A percentile compares a stretch with the other conserved stretches of the same genome.
These are phyloP conservation scores for Mesembrinibis cayennensis DNA, from an alignment of 2,113 vertebrate species.

Conservation along the genomic window DNA sequence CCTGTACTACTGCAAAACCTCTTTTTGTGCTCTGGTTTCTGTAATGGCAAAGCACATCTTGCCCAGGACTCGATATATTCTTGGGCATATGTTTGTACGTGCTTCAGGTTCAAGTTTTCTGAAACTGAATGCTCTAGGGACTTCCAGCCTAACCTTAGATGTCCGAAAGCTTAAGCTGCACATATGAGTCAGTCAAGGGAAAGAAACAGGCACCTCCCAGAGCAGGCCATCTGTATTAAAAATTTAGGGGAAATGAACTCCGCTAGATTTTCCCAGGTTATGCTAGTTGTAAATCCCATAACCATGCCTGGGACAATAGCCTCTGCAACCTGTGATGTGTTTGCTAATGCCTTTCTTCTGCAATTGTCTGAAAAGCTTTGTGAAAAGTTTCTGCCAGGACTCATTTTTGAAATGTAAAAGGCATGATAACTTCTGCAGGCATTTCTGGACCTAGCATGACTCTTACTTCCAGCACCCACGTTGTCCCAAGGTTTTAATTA, in stretches of 20 bases:
- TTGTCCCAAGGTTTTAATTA: not conserved
- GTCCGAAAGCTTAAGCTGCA: not conserved
- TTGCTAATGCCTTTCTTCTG: not conserved
- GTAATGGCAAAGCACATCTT: not conserved
- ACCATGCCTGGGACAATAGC: not conserved
- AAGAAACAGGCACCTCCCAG: not conserved
- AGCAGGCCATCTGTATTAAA: not conserved
- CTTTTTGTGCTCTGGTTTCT: not conserved
- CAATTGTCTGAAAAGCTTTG: not conserved
- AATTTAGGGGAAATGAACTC: not conserved
- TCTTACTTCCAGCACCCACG: not conserved
- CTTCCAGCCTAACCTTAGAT: not conserved
- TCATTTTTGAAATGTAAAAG: not conserved
- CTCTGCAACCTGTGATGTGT: not conserved
- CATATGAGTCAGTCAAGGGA: not conserved
- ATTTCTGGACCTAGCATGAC: not conserved
- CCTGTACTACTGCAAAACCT: not conserved
- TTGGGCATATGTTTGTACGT: not conserved
- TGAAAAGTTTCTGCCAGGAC: not conserved
- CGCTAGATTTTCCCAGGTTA: not conserved
- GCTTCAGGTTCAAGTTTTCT: not conserved
- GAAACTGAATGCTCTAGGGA: not conserved
- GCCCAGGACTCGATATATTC: not conserved
- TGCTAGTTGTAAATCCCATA: not conserved
- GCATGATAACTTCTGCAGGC: not conserved